These are phyloP conservation scores for Leptonema lineaticorne DNA, from an alignment of 1,140 invertebrate genomes.

Conservation along the genomic window DNA sequence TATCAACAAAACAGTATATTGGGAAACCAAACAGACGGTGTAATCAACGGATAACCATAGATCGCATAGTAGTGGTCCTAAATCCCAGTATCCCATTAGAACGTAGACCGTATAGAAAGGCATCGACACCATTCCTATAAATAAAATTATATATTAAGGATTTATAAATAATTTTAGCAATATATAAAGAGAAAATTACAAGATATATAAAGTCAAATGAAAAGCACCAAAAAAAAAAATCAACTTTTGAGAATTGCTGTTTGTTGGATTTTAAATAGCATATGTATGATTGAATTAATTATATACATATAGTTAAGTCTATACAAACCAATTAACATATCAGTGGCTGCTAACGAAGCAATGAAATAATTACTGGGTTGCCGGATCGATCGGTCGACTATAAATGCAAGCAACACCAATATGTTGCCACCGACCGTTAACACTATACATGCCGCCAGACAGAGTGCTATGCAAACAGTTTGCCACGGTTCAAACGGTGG, in stretches of 20 bases:
- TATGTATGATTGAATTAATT: background rate
- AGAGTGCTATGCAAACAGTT: slow-evolving; percentile 88
- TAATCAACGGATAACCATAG: slow-evolving; percentile 99
- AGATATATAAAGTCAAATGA: too few species aligned
- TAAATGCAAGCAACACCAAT: slow-evolving; percentile 93
- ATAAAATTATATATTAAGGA: background rate
- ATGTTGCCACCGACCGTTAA: slow-evolving; percentile 95
- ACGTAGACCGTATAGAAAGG: slow-evolving; percentile 97
- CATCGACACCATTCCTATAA: slow-evolving; percentile 87
- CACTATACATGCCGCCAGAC: slow-evolving; percentile 84
- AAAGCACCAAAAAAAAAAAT: too few species aligned
- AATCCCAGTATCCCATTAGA: slow-evolving; percentile 93
- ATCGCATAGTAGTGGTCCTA: slow-evolving; percentile 95
- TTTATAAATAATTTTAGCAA: background rate
- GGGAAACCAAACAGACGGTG: slow-evolving; percentile 97
- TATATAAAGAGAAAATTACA: background rate
- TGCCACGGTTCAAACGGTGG: slow-evolving; percentile 90
- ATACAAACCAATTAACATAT: slow-evolving; percentile 91
- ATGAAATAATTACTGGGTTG: slow-evolving; percentile 99
- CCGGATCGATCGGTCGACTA: slow-evolving; percentile 94
- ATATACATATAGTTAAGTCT: background rate
- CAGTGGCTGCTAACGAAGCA: slow-evolving; percentile 95
- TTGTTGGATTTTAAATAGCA: too few species aligned
- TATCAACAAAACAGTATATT: slow-evolving; percentile 98
- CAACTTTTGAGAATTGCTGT: too few species aligned